These are phyloP conservation scores for Mustelus asterias DNA, from an alignment of 2,113 vertebrate genomes.

Conservation along the genomic window DNA sequence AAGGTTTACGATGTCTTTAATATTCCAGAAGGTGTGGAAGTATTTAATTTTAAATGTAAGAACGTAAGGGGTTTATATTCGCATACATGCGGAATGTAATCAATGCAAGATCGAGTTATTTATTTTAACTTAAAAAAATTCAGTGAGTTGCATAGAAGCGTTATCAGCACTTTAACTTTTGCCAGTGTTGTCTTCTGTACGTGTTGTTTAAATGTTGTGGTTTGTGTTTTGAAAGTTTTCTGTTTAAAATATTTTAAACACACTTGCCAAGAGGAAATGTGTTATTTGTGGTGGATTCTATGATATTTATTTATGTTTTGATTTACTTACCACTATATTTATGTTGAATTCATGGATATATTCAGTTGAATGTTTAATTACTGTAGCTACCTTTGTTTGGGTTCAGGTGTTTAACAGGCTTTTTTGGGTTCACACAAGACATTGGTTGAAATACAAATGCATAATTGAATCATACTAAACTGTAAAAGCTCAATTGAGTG, in stretches of 20 bases:
- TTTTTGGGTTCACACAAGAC: neutral
- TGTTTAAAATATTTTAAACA: neutral
- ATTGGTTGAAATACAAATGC: neutral
- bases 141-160: neutral
- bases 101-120: neutral
- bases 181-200: neutral
- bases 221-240: neutral
- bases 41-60: conserved; percentile 8
- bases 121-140: conserved; percentile 4
- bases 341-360: neutral
- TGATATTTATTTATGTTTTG: neutral
- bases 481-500: neutral
- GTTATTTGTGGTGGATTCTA: neutral
- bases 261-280: neutral
- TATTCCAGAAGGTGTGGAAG: neutral
- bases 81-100: neutral
- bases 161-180: neutral
- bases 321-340: neutral
- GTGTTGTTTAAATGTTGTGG: neutral
- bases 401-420: neutral
- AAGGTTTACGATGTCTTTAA: neutral
- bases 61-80: neutral
- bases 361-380: neutral
- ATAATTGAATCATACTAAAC: neutral
- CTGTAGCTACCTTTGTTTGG: neutral